Base-by-base conservation (phyloP, 1,140 invertebrate species). In the Bradynema listronoti region DNA sequence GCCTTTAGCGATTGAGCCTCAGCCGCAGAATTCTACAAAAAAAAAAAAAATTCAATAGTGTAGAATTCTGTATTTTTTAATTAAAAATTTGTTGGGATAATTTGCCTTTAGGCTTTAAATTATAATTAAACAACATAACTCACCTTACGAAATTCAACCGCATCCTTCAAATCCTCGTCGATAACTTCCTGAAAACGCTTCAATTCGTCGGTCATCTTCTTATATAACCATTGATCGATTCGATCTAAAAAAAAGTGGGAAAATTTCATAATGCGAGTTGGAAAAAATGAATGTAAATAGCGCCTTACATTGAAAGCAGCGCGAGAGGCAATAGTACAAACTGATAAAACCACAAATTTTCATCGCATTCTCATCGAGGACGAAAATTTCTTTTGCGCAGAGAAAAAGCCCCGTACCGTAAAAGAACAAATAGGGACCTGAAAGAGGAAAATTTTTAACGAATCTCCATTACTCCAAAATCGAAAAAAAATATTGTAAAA, bases 111-210 rank as follows among this genome's bases (percentile, higher is more conserved):
- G 19, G 36, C 19, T 39, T 39, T 39, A 39, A 39, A 39, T 11
- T 11, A 19, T 19, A 39, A 39, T 19, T 39, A 19, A 51, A 29
- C 19, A 30, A 46, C 22, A 3, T 19, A 1, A 24, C 6, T 41
- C 30, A 71, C 71, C 63, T 76, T 78, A 32, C 74, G 69, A 65
- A 76, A 76, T 42, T 78, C 77, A 43, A 70, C 61, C 22, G 77
- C 73, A 27, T 76, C 76, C 61, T 76, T 78, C 34, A 76, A 47
- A 45, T 76, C 73, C 29, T 77, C 65, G 7, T 58, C 49, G 58
- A 76, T 78, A 30, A 78, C 46, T 22, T 58, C 55, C 30, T 78
- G 70, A 55, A 63, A 63, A 52, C 59, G 52, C 43, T 59, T 50
- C 55, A 78, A 57, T 4, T 58, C 47, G 4, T 76, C 56, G 34